A percentile compares a stretch with the other conserved stretches of the same genome.
These are phyloP conservation scores for Ceuthmochares aereus DNA, from an alignment of 2,113 vertebrate genomes.

Conservation along the genomic window DNA sequence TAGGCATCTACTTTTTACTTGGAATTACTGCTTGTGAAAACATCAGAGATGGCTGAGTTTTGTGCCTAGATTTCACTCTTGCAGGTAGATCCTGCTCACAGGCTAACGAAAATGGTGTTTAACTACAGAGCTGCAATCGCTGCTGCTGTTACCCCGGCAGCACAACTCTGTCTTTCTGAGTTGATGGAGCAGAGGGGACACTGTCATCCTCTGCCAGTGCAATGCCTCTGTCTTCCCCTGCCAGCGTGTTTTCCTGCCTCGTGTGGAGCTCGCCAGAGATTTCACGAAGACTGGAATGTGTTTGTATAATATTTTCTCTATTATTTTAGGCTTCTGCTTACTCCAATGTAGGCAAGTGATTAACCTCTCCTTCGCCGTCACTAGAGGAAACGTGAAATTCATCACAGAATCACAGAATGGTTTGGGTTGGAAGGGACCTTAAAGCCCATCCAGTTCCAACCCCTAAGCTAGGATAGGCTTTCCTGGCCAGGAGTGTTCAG, in stretches of 20 bases:
- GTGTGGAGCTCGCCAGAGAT: slow-evolving; percentile 2
- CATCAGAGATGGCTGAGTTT: background rate
- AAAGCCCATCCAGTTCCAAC: too few species aligned
- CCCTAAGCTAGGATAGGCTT: background rate
- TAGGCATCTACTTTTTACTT: background rate
- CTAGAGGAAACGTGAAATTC: background rate
- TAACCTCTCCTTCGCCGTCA: background rate
- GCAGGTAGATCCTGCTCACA: background rate
- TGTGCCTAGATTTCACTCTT: background rate
- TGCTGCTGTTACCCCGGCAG: background rate
- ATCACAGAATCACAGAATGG: too few species aligned
- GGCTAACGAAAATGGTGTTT: background rate
- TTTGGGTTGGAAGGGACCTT: too few species aligned
- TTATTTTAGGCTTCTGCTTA: slow-evolving; percentile 52
- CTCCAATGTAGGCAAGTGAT: background rate
- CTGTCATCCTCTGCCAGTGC: background rate
- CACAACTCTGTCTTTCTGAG: background rate
- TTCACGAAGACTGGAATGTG: background rate
- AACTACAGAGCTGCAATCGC: background rate
- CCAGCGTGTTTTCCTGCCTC: background rate
- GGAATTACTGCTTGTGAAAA: background rate
- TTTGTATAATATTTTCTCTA: slow-evolving; percentile 29
- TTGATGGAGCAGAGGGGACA: background rate
- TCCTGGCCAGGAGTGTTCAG: background rate
- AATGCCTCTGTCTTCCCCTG: background rate